A percentile compares a stretch with the other conserved stretches of the same genome.
These are phyloP conservation scores for Porites australiensis DNA, from an alignment of 64 coral and sea anemone genomes.

Conservation along the genomic window DNA sequence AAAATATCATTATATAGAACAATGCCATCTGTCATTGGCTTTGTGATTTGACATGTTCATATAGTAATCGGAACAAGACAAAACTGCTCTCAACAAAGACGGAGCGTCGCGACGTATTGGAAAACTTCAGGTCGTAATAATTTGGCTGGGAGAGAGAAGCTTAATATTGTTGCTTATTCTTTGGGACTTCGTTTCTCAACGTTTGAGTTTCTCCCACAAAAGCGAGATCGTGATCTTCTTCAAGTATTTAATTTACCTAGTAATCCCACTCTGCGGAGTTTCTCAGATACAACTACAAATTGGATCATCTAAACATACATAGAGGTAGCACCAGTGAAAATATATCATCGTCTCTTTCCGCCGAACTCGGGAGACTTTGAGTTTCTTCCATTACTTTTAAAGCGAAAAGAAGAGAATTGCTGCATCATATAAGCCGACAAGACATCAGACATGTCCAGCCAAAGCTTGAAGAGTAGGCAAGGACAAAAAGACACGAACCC, in stretches of 20 bases:
- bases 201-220: background rate
- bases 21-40: background rate
- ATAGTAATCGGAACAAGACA: background rate
- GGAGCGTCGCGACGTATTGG: background rate
- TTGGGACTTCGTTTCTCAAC: background rate
- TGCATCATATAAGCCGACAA: background rate
- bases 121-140: background rate
- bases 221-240: background rate
- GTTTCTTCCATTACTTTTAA: too few relatives aligned
- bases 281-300: background rate
- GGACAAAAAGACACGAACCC: background rate
- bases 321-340: background rate
- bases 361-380: too few relatives aligned
- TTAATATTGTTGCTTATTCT: background rate
- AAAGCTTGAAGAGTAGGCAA: background rate
- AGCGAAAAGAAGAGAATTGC: too few relatives aligned
- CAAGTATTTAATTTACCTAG: background rate
- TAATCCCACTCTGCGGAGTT: background rate
- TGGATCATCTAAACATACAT: background rate
- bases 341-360: background rate
- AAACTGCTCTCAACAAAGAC: background rate
- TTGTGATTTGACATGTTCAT: background rate
- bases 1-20: background rate
- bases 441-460: background rate
- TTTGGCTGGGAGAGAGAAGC: background rate